Percentiles rank a stretch among this genome's conserved stretches.
Evolutionary conservation across 2,888 invertebrate species (phyloP).

Genomic region (Caenorhabditis macrosperma): DNA sequence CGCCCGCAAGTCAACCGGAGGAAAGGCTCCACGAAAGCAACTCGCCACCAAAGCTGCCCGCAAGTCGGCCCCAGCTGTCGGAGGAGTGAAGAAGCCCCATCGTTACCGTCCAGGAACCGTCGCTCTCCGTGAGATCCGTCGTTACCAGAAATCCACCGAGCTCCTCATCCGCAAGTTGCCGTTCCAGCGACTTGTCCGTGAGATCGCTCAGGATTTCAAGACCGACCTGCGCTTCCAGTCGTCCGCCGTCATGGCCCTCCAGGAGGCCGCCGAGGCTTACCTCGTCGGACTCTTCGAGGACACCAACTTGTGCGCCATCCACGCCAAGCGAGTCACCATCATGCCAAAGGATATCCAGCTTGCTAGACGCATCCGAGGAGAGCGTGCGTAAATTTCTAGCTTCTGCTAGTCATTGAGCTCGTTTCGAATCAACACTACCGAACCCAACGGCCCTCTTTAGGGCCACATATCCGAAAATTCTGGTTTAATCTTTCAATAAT

Average conservation of each 20-base stretch:
- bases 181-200: constrained; percentile 61
- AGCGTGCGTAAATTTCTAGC: no score
- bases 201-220: constrained; percentile 40
- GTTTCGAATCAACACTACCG: no score
- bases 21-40: constrained; percentile 68
- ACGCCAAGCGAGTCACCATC: constrained; percentile 96
- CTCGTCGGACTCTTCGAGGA: constrained; percentile 94
- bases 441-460: constrained; percentile 69
- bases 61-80: constrained; percentile 94
- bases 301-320: constrained; percentile 96
- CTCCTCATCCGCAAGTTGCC: constrained; percentile 61
- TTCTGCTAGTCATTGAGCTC: no score
- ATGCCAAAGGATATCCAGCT: constrained; percentile 98
- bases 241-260: constrained; percentile 1
- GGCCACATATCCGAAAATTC: no score
- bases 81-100: constrained; percentile 91
- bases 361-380: constrained; percentile 93
- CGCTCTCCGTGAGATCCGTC: constrained; percentile 94
- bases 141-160: constrained; percentile 96
- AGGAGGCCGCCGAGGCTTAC: constrained; percentile 91
- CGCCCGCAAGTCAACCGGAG: constrained; percentile 70
- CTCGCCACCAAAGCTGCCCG: constrained; percentile 85
- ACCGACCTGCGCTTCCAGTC: constrained; percentile 19
- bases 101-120: constrained; percentile 96
- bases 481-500: no score